phyloP scores from a whole-genome alignment of 2,113 vertebrate species.

The Oreochromis spilurus region DNA sequence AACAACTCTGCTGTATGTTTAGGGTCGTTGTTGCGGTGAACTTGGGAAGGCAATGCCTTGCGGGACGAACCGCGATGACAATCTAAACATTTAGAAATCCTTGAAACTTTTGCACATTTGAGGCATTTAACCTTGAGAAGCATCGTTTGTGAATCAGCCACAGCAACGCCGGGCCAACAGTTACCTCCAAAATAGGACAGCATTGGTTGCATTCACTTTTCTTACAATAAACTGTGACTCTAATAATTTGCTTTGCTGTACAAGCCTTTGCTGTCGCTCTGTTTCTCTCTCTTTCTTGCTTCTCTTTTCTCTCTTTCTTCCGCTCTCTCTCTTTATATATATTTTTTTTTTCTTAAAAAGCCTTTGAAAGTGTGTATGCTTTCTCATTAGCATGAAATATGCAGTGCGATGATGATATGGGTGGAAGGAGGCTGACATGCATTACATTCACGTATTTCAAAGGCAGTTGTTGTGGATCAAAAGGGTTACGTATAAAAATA shows the following conservation, averaged over 20 bases:
- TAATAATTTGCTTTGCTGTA: constrained; percentile 27
- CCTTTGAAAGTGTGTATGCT: not conserved
- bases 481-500: constrained; percentile 43
- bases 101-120: not conserved
- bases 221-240: not conserved
- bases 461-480: constrained; percentile 26
- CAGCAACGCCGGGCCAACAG: not conserved
- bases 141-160: not conserved
- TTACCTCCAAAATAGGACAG: not conserved
- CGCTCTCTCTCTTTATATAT: not conserved
- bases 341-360: not conserved
- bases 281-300: not conserved
- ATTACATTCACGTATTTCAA: constrained; percentile 23
- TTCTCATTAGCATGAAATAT: constrained; percentile 16
- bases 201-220: not conserved
- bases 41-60: not conserved
- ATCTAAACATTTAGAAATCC: not conserved
- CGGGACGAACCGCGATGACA: not conserved
- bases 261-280: not conserved
- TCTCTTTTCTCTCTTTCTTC: not conserved
- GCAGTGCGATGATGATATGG: not conserved
- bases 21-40: not conserved
- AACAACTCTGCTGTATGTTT: not conserved
- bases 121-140: not conserved
- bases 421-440: not conserved